These are phyloP conservation scores for Ailurus styani DNA, from an alignment of 2,113 vertebrate genomes.

Conservation along the genomic window DNA sequence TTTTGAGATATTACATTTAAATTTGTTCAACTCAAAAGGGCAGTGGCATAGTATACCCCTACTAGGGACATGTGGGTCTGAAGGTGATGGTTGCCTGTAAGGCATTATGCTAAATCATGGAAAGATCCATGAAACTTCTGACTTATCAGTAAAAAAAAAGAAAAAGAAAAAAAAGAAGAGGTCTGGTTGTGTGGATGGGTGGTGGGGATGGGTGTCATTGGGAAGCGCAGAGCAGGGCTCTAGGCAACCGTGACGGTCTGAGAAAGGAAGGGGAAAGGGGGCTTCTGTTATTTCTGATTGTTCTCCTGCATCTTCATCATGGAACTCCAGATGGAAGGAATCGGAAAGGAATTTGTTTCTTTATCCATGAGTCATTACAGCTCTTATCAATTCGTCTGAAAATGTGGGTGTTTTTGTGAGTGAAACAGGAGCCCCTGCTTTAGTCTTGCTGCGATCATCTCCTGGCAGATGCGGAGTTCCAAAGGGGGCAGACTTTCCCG, in stretches of 20 bases:
- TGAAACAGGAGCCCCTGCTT: not conserved
- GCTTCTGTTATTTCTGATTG: not conserved
- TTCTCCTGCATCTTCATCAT: not conserved
- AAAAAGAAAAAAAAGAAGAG: not conserved
- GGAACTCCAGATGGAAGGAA: not conserved
- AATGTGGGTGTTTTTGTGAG: not conserved
- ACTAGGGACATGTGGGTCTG: not conserved
- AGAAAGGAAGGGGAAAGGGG: not conserved
- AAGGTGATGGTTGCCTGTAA: not conserved
- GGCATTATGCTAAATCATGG: not conserved
- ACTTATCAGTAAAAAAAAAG: not conserved
- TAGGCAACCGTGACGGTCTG: not conserved
- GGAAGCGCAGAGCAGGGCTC: not conserved
- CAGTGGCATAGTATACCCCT: not conserved
- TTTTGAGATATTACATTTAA: conserved; percentile 15
- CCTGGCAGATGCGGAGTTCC: not conserved
- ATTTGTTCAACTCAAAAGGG: not conserved
- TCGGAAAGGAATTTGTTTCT: not conserved
- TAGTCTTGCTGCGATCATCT: not conserved
- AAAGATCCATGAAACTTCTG: not conserved
- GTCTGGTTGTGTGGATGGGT: not conserved
- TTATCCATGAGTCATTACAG: not conserved
- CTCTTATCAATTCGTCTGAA: not conserved
- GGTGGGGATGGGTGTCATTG: not conserved
- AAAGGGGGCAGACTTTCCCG: not conserved